A percentile compares a stretch with the other conserved stretches of the same genome.
Evolutionary conservation across 1,140 invertebrate genomes (phyloP).

Genomic region (Cepaea nemoralis): DNA sequence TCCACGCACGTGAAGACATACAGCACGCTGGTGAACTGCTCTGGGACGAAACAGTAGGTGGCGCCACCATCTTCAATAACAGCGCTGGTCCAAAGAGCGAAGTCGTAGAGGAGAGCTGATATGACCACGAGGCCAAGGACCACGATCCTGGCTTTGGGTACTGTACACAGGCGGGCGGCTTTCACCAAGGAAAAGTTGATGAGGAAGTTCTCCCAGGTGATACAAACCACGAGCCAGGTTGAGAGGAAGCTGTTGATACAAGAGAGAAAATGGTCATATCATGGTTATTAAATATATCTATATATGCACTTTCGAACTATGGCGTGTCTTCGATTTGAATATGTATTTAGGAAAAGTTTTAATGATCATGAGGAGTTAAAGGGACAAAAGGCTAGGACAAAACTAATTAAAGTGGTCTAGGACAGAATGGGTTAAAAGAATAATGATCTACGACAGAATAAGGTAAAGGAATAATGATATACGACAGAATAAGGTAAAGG

Average conservation of each 20-base stretch:
- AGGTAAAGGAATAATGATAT: too few species aligned
- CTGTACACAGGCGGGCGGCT: conserved; percentile 82
- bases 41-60: conserved; percentile 45
- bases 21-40: conserved; percentile 44
- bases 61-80: conserved; percentile 51
- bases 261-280: too few species aligned
- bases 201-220: conserved; percentile 87
- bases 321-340: too few species aligned
- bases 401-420: too few species aligned
- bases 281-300: too few species aligned
- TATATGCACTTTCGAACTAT: too few species aligned
- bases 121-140: conserved; percentile 74
- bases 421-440: too few species aligned
- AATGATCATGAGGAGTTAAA: too few species aligned
- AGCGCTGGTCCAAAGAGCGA: conserved; percentile 75
- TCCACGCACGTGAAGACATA: conserved; percentile 80
- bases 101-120: conserved; percentile 77
- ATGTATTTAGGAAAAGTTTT: too few species aligned
- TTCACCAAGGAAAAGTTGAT: conserved; percentile 83
- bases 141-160: conserved; percentile 79
- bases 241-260: conserved; percentile 83
- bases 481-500: too few species aligned
- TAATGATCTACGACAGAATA: too few species aligned
- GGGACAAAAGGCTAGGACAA: too few species aligned
- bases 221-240: conserved; percentile 87